Evolutionary conservation across 2,113 vertebrate species (phyloP), one percentile per base, ranked within the genome.

Genomic region (Albula glossodonta): DNA sequence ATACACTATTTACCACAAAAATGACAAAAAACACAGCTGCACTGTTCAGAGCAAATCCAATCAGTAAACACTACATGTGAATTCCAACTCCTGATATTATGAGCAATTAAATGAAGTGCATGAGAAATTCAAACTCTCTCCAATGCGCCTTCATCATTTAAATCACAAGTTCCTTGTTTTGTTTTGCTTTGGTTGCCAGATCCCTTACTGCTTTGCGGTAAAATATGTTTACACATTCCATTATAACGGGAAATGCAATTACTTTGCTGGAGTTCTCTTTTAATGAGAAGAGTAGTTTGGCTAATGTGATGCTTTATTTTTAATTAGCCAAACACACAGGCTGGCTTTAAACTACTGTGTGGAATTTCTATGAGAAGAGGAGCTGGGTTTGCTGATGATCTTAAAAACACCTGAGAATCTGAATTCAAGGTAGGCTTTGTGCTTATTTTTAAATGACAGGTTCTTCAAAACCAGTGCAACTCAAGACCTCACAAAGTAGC

Each of bases 141-240:
- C 70, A 74, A 2, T 22, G n/a, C n/a, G 5, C n/a, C 70, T 22
- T 31, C 6, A 70, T 74, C n/a, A 74, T 74, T 25, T 25, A 74
- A n/a, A 56, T 56, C 7, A 56, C 53, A 56, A 70, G 63, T 17
- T 70, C 22, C 22, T 70, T 70, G 63, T 70, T 22, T 5, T 74
- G 53, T 74, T 74, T 22, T 74, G 70, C 70, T 74, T 74, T 74
- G n/a, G 5, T 74, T 74, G 70, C 70, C 70, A 74, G n/a, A 74
- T 74, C 70, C n/a, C 70, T 31, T n/a, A 74, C 8, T 31, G n/a
- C 22, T 74, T 74, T 74, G n/a, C 10, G 22, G 70, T 31, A 74
- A 74, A 70, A 70, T 22, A 70, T 70, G 70, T 74, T 10, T 31
- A 74, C 70, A 74, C 70, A 74, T 74, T 74, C 70, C 4, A 31